These are phyloP conservation scores for Uloborus plumipes DNA, from an alignment of 2,888 invertebrate species.

Conservation along the genomic window DNA sequence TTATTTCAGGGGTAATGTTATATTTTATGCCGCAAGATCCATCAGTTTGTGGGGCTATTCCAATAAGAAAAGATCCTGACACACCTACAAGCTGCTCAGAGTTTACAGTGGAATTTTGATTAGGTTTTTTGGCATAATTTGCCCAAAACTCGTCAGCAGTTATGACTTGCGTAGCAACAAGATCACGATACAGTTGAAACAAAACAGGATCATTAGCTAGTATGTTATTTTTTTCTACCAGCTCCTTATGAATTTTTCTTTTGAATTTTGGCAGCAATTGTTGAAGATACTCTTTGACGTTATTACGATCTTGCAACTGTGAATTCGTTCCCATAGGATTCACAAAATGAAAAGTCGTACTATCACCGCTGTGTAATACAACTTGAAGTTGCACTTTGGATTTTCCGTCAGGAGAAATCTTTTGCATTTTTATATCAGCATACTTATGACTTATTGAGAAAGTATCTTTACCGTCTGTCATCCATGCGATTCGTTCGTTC, in stretches of 20 bases:
- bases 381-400: constrained; percentile 98
- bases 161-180: constrained; percentile 95
- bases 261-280: constrained; percentile 93
- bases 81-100: constrained; percentile 89
- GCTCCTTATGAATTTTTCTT: constrained; percentile 88
- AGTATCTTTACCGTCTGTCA: constrained; percentile 89
- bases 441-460: constrained; percentile 94
- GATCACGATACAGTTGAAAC: constrained; percentile 94
- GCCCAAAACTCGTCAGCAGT: constrained; percentile 99
- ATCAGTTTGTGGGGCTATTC: constrained; percentile 96
- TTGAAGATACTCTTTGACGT: constrained; percentile 91
- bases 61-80: constrained; percentile 81
- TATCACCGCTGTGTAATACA: constrained; percentile 91
- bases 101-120: constrained; percentile 69
- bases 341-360: constrained; percentile 97
- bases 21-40: constrained; percentile 97
- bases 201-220: constrained; percentile 90
- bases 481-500: constrained; percentile 96
- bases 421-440: constrained; percentile 96
- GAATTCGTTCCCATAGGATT: constrained; percentile 85
- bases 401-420: constrained; percentile 94
- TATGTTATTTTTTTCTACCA: constrained; percentile 89
- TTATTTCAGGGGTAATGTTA: constrained; percentile 95
- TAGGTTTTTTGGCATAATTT: constrained; percentile 75
- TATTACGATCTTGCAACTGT: constrained; percentile 90